Percentiles rank a stretch among this genome's conserved stretches.
These are phyloP conservation scores for Eremobia ochroleuca DNA, from an alignment of 2,888 invertebrate genomes.

Conservation along the genomic window DNA sequence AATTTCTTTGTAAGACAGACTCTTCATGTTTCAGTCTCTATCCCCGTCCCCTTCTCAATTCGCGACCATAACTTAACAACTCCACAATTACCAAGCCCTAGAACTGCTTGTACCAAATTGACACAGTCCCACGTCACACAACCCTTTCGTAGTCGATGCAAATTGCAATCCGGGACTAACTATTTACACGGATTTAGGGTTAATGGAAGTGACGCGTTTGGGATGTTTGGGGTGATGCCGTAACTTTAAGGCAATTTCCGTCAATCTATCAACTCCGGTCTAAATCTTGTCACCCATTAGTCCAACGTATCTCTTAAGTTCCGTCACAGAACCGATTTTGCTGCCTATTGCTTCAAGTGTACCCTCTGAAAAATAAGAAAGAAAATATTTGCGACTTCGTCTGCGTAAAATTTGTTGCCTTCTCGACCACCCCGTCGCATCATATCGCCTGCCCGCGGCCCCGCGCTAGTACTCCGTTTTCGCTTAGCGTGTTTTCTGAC, in stretches of 20 bases:
- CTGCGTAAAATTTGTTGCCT: too few relatives aligned
- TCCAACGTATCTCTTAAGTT: too few relatives aligned
- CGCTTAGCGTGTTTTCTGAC: too few relatives aligned
- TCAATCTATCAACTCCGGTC: neutral
- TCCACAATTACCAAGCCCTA: slow-evolving; percentile 13
- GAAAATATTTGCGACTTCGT: too few relatives aligned
- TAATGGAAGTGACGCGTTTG: slow-evolving; percentile 19
- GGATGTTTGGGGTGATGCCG: neutral
- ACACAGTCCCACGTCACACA: slow-evolving; percentile 34
- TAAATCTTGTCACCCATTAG: neutral
- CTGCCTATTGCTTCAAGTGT: neutral
- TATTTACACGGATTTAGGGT: slow-evolving; percentile 40
- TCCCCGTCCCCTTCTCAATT: neutral
- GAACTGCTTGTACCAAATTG: slow-evolving; percentile 36
- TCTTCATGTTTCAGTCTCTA: too few relatives aligned
- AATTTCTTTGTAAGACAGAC: neutral
- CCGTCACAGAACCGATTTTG: neutral
- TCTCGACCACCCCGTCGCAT: too few relatives aligned
- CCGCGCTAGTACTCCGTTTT: too few relatives aligned
- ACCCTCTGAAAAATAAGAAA: too few relatives aligned
- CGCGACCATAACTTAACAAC: slow-evolving; percentile 2
- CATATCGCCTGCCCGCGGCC: too few relatives aligned
- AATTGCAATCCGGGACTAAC: slow-evolving; percentile 52
- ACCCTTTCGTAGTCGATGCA: slow-evolving; percentile 58
- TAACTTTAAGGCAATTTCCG: neutral